Base-by-base conservation (phyloP, 2,888 invertebrate genomes). In the Axea sp. region DNA sequence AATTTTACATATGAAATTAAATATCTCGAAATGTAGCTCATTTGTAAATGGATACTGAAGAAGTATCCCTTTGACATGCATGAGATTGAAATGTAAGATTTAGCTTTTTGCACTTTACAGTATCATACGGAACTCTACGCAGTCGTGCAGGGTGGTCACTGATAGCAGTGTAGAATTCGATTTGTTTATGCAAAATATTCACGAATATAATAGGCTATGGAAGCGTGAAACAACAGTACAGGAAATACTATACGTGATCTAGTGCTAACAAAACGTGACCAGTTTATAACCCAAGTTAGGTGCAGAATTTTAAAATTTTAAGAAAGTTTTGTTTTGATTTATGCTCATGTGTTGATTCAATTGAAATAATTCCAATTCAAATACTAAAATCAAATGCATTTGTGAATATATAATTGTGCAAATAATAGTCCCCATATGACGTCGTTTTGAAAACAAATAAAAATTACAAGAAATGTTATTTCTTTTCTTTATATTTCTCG, bases 141-240 rank as follows among this genome's bases (percentile, higher is more conserved):
- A 71, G 62, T 55, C 57, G 62, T 62, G 71, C 62, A 47, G 47
- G 30, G 41, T 49, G 64, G 62, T 71, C 62, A 57, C 62, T 71
- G 62, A 62, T 71, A 71, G 39, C 64, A 41, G 71, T 41, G 35
- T 49, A 47, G 55, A 60, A 71, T 71, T 71, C 62, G 64, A 64
- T 72, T 72, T 64, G 71, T 72, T 53, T 72, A 47, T 35, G 71
- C 57, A 72, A 72, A 72, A 64, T 72, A 64, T 71, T 64, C 71
- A 49, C 41, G 71, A 57, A 64, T 64, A 71, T 71, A 71, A 64
- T 71, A 71, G 71, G 49, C 71, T 43, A 57, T 62, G 57, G 62
- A 71, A 64, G 71, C 57, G 64, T 30, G 71, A 71, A 71, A 71
- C 71, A 71, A 71, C 71, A 71, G 64, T 64, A 64, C 57, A 71